Evolutionary conservation across 1,140 invertebrate genomes (phyloP).

Genomic region (Stegodyphus dumicola): DNA sequence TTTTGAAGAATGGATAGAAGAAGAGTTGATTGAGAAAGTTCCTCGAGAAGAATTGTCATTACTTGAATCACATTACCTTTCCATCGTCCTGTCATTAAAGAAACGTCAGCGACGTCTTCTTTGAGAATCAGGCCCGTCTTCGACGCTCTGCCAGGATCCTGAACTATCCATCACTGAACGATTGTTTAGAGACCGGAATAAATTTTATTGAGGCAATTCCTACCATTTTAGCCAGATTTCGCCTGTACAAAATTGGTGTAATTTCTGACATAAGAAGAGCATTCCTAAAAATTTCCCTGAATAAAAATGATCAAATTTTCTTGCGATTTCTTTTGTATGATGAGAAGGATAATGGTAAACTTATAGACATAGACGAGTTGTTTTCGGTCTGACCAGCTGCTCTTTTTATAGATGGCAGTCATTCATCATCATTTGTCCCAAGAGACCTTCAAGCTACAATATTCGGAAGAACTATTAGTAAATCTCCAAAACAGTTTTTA

Average conservation of each 20-base stretch:
- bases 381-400: conserved; percentile 7
- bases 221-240: too few species aligned
- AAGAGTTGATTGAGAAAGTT: too few species aligned
- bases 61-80: too few species aligned
- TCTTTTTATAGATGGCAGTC: neutral
- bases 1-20: conserved; percentile 1
- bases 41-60: too few species aligned
- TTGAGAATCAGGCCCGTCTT: too few species aligned
- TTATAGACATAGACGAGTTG: neutral
- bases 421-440: conserved; percentile 6
- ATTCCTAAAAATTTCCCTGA: conserved; percentile 20
- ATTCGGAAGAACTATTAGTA: conserved; percentile 25
- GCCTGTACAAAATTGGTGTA: neutral
- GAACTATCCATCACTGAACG: too few species aligned
- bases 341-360: neutral
- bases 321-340: conserved; percentile 24
- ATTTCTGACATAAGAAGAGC: conserved; percentile 23
- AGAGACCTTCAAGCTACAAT: neutral
- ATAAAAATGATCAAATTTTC: conserved; percentile 18
- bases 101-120: too few species aligned
- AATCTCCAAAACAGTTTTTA: conserved; percentile 19
- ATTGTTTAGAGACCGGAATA: too few species aligned
- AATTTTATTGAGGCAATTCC: too few species aligned
- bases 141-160: too few species aligned
- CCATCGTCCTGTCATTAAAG: too few species aligned